Evolutionary conservation across 92 coral and sea anemone species (phyloP).

Genomic region (Meandrina meandrites): DNA sequence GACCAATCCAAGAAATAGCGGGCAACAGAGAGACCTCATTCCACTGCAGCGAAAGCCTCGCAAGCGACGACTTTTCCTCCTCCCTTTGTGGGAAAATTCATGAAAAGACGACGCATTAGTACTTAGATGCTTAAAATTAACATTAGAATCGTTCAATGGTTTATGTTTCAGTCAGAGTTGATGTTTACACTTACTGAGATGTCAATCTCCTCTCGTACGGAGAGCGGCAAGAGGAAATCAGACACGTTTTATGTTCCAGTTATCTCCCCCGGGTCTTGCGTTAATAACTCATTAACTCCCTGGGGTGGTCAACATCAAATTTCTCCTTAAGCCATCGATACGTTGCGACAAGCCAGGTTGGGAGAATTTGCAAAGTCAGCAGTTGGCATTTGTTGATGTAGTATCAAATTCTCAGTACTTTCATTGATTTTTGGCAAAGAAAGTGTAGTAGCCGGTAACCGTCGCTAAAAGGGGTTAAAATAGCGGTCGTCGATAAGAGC

Average conservation of each 20-base stretch:
- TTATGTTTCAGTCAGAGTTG: slow-evolving; percentile 32
- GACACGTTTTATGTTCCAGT: slow-evolving; percentile 9
- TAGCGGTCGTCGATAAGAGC: not conserved
- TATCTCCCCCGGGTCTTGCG: slow-evolving; percentile 7
- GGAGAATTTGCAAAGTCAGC: not conserved
- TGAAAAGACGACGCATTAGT: not conserved
- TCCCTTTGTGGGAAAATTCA: slow-evolving; percentile 15
- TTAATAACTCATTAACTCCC: slow-evolving; percentile 19
- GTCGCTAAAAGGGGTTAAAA: not conserved
- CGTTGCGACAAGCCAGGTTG: not conserved
- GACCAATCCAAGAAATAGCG: slow-evolving; percentile 15
- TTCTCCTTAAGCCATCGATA: not conserved
- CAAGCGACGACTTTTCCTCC: slow-evolving; percentile 6
- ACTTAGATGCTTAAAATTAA: slow-evolving; percentile 17
- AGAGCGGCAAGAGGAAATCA: not conserved
- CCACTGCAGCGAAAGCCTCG: slow-evolving; percentile 15
- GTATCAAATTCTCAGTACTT: not conserved
- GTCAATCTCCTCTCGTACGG: slow-evolving; percentile 38
- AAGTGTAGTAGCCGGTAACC: not conserved
- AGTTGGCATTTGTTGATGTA: not conserved
- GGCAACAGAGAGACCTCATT: slow-evolving; percentile 20
- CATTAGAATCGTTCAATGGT: slow-evolving; percentile 34
- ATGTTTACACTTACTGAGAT: slow-evolving; percentile 47
- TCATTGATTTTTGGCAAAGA: not conserved
- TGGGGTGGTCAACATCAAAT: not conserved